Conservation (phyloP, 2,797 vertebrate species). For the Glossophaga mutica region DNA sequence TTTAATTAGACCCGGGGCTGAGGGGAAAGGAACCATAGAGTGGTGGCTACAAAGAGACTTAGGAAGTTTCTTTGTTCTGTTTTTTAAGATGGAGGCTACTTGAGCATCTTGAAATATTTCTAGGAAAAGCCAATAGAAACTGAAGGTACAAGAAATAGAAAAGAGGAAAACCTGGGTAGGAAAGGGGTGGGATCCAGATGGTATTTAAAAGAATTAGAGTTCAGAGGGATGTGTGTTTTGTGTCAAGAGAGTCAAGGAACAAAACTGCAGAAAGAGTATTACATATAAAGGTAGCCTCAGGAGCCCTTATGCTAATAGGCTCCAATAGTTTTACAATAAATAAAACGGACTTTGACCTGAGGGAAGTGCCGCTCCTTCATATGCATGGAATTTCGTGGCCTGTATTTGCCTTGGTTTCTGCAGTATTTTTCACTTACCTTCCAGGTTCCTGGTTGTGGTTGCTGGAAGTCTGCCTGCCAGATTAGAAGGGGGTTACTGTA, state of each 20-base stretch:
- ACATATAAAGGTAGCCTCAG: not conserved
- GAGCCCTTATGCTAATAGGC: not conserved
- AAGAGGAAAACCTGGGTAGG: not conserved
- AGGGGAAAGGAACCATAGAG: not conserved
- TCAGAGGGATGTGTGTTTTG: not conserved
- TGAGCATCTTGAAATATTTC: not conserved
- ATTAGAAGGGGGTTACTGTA: constrained; percentile 38
- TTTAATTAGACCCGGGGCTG: not conserved
- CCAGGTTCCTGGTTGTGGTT: constrained; percentile 54
- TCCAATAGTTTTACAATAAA: not conserved
- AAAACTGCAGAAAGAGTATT: not conserved
- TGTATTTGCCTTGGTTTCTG: constrained; percentile 15
- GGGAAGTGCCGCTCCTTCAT: not conserved
- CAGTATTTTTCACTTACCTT: constrained; percentile 52
- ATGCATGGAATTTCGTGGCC: not conserved
- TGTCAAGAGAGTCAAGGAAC: not conserved
- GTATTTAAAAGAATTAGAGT: not conserved
- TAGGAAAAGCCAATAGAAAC: not conserved
- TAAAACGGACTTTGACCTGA: constrained; percentile 11
- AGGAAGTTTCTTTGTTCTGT: not conserved
- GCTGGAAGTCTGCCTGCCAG: constrained; percentile 30
- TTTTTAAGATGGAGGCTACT: not conserved
- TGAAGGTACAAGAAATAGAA: not conserved
- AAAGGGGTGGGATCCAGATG: not conserved
- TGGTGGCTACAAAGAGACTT: not conserved